These are phyloP conservation scores for Pandemis cinnamomeana DNA, from an alignment of 2,888 invertebrate genomes.

Conservation along the genomic window DNA sequence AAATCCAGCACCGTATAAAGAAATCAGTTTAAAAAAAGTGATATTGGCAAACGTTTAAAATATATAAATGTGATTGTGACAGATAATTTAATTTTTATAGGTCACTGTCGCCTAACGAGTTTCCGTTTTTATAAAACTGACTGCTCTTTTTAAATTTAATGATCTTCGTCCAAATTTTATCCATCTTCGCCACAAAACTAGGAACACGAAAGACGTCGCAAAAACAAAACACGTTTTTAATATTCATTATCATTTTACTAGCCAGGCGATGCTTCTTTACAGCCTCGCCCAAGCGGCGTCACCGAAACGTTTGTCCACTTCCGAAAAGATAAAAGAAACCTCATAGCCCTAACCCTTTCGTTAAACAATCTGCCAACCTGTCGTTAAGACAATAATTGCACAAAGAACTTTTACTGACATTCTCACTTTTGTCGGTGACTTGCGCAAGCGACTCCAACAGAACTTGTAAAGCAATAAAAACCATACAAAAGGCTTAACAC, in stretches of 20 bases:
- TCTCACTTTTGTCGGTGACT: slow-evolving; percentile 78
- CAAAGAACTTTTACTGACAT: slow-evolving; percentile 67
- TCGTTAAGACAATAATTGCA: slow-evolving; percentile 48
- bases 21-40: too few species aligned
- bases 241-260: neutral
- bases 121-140: too few species aligned
- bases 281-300: slow-evolving; percentile 16
- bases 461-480: slow-evolving; percentile 70
- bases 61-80: neutral
- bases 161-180: too few species aligned
- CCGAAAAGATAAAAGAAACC: slow-evolving; percentile 25
- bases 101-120: too few species aligned
- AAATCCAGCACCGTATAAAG: too few species aligned
- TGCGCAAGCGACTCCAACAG: slow-evolving; percentile 62
- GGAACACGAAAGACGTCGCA: neutral
- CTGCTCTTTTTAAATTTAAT: too few species aligned
- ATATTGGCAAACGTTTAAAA: neutral
- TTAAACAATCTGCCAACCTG: slow-evolving; percentile 36
- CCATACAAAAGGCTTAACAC: slow-evolving; percentile 76
- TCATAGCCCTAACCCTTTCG: slow-evolving; percentile 25
- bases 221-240: neutral
- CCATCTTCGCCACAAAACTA: too few species aligned
- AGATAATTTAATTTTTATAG: too few species aligned
- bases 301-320: slow-evolving; percentile 14
- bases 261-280: neutral